Evolutionary conservation across 2,888 invertebrate species (phyloP), one percentile per base, ranked within the genome.

Genomic region (Laspeyria flexula): DNA sequence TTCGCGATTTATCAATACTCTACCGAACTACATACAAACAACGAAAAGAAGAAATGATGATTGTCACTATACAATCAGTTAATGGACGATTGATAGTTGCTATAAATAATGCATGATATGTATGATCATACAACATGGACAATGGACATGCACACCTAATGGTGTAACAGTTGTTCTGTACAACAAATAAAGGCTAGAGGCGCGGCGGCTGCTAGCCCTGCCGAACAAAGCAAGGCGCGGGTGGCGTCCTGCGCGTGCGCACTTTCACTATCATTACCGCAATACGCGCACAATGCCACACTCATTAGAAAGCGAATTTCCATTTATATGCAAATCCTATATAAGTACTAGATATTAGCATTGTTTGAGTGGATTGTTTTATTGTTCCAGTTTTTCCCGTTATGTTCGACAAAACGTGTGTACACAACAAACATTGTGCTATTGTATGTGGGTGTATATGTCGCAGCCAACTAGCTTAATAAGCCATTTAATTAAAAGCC

Each of bases 231-330:
- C 51, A 43, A 48, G 34, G 53, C 49, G 40, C 35, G 44, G 49
- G 51, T 50, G 43, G n/a, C 51, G 54, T 55, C 53, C 49, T 44
- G 58, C 66, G 61, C 52, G 50, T 77, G 64, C 78, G 77, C 78
- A 79, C 88, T 88, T 86, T 88, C 88, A 80, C 87, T 74, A 53
- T 75, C 77, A 83, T 84, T 75, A 81, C 75, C 71, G 75, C 77
- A 61, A 60, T 51, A 46, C 40, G 60, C 55, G 52, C 51, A 57
- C 79, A 71, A 75, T 69, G 75, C 71, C 65, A 52, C 65, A 55
- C 63, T 64, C 81, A 80, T 83, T 90, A 89, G 89, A 89, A 89
- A 90, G 88, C 78, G 77, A 77, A 79, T 79, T 83, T 81, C 77
- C 80, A 80, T 81, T 82, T 77, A 83, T 72, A 88, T 83, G 84